Conservation (phyloP, 2,888 invertebrate genomes). For the Theodoxus fluviatilis region DNA sequence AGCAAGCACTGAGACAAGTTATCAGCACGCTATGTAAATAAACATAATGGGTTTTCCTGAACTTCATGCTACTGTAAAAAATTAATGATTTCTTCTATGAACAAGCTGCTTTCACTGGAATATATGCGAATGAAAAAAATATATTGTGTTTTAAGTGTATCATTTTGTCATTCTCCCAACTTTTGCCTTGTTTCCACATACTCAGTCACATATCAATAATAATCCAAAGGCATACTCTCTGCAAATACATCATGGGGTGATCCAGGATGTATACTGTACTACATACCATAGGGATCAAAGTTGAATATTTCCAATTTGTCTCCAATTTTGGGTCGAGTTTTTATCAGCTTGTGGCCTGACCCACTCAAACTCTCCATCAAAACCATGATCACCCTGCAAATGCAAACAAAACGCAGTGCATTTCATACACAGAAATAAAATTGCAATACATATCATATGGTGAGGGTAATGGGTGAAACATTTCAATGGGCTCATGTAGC, state of each 20-base stretch:
- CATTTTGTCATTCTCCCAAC: no score
- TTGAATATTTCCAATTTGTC: slow-evolving; percentile 39
- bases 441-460: background rate
- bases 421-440: background rate
- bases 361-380: slow-evolving; percentile 40
- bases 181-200: no score
- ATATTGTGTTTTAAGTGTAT: background rate
- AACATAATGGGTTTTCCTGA: background rate
- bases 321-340: slow-evolving; percentile 33
- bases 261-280: background rate
- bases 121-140: no score
- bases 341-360: slow-evolving; percentile 36
- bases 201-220: no score
- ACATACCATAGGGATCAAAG: slow-evolving; percentile 41
- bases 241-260: background rate
- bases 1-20: no score
- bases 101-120: background rate
- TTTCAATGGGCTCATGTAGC: no score
- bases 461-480: background rate
- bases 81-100: background rate
- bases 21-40: no score
- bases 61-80: background rate
- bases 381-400: slow-evolving; percentile 37
- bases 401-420: background rate
- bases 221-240: no score